phyloP scores from a whole-genome alignment of 2,888 invertebrate genomes.

The Epinotia ramella region DNA sequence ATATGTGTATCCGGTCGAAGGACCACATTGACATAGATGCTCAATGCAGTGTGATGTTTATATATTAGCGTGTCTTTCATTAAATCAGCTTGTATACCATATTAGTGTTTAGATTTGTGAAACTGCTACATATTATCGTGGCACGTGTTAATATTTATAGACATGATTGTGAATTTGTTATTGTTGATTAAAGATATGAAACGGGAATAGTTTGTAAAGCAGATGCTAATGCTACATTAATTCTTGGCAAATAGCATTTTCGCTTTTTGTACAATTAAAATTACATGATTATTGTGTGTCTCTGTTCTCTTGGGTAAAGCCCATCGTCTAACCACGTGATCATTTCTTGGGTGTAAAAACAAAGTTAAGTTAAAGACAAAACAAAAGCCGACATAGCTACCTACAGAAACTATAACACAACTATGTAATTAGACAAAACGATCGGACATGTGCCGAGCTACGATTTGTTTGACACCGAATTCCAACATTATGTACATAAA shows the following conservation, averaged over 20 bases:
- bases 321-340: too few relatives aligned
- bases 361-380: too few relatives aligned
- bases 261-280: too few relatives aligned
- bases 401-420: too few relatives aligned
- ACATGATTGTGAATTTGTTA: background rate
- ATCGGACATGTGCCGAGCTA: background rate
- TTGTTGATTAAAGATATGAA: background rate
- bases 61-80: constrained; percentile 10
- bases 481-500: background rate
- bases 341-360: too few relatives aligned
- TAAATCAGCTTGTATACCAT: background rate
- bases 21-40: constrained; percentile 25
- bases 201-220: background rate
- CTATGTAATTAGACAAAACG: too few relatives aligned
- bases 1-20: constrained; percentile 52
- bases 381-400: too few relatives aligned
- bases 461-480: background rate
- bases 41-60: constrained; percentile 12
- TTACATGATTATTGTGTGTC: too few relatives aligned
- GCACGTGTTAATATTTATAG: constrained; percentile 17
- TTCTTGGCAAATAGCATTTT: background rate
- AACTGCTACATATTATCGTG: background rate
- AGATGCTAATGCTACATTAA: background rate
- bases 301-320: too few relatives aligned
- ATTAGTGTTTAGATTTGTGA: background rate